A percentile compares a stretch with the other conserved stretches of the same genome.
phyloP scores from a whole-genome alignment of 2,113 vertebrate genomes.

The Petroica traversi region DNA sequence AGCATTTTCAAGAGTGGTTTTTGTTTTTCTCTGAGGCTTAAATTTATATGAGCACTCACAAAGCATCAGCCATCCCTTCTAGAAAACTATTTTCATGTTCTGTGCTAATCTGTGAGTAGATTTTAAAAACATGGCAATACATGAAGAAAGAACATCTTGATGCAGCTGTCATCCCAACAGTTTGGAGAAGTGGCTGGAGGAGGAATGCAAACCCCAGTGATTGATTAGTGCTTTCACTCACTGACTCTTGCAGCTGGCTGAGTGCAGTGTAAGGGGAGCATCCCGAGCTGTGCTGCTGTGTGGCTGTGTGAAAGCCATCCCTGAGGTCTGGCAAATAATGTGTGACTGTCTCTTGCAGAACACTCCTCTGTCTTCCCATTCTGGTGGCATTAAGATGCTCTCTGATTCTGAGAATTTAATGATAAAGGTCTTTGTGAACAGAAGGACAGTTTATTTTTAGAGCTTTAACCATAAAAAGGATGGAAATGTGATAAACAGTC shows the following conservation, averaged over 20 bases:
- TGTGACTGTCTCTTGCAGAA: background rate
- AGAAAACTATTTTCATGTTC: background rate
- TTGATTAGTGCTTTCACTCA: background rate
- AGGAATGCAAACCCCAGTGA: background rate
- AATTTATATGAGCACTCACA: background rate
- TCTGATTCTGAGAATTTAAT: background rate
- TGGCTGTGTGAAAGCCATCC: background rate
- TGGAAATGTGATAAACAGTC: background rate
- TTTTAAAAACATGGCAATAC: background rate
- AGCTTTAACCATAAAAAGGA: background rate
- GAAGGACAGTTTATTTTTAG: background rate
- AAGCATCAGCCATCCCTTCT: background rate
- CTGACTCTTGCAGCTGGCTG: background rate
- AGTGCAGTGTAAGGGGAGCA: background rate
- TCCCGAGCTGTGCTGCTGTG: fast-evolving
- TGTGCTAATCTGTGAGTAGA: background rate
- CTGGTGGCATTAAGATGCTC: background rate
- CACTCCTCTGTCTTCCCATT: background rate
- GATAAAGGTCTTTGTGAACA: background rate
- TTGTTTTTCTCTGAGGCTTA: background rate
- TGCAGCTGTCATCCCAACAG: background rate
- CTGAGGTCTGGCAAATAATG: background rate
- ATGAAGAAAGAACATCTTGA: background rate
- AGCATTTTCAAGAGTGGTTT: background rate
- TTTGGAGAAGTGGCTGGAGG: background rate